phyloP scores from a whole-genome alignment of 1,140 invertebrate genomes.

The Gryllus bimaculatus region DNA sequence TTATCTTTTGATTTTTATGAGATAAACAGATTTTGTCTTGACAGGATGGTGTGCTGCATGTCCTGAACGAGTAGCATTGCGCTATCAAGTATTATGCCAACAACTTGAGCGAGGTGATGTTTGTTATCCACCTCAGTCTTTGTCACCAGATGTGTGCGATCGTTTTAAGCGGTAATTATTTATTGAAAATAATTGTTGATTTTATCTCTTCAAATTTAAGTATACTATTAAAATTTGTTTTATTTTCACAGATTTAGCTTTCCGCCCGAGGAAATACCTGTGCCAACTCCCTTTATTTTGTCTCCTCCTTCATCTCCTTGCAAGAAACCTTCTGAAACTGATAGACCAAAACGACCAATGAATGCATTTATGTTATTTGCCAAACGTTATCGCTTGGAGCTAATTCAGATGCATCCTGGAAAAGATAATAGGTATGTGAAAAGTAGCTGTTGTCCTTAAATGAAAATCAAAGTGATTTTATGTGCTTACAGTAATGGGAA shows the following conservation, averaged over 20 bases:
- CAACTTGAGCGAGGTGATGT: constrained; percentile 23
- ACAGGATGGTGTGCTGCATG: constrained; percentile 24
- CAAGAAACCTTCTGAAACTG: constrained; percentile 21
- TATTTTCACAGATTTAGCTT: constrained; percentile 25
- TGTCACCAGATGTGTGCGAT: constrained; percentile 27
- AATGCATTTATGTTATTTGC: constrained; percentile 51
- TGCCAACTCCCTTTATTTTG: constrained; percentile 10
- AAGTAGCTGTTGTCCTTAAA: not conserved
- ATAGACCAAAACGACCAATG: constrained; percentile 39
- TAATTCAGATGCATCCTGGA: constrained; percentile 44
- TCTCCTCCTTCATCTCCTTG: constrained; percentile 26
- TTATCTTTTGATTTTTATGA: not conserved
- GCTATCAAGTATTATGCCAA: constrained; percentile 22
- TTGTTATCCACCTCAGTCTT: constrained; percentile 16
- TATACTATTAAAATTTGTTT: not conserved
- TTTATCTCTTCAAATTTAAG: constrained; percentile 4
- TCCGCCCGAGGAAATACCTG: constrained; percentile 21
- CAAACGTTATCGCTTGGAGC: constrained; percentile 39
- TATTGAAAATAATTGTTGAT: not conserved
- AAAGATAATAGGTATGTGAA: constrained; percentile 44
- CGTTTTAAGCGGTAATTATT: constrained; percentile 25
- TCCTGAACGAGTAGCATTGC: constrained; percentile 20
- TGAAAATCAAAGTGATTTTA: too few relatives aligned
- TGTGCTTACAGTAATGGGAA: too few relatives aligned
- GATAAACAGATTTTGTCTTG: not conserved